Evolutionary conservation across 2,797 vertebrate species (phyloP).

Genomic region (Pachyuromys duprasi): DNA sequence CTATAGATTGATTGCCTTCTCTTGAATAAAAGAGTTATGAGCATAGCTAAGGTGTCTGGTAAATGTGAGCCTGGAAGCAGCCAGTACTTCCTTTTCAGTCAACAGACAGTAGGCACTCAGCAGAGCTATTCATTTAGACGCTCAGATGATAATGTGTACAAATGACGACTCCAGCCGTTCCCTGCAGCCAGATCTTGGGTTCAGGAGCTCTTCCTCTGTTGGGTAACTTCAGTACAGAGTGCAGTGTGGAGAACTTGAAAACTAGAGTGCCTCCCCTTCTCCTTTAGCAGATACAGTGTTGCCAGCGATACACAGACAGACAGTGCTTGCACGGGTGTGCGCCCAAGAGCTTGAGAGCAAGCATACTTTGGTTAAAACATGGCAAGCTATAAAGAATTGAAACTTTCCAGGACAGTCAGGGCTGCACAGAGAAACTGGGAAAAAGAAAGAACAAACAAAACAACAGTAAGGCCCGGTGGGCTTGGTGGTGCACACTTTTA

Average conservation of each 20-base stretch:
- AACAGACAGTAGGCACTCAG: not conserved
- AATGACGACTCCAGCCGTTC: not conserved
- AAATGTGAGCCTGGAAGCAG: not conserved
- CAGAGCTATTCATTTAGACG: not conserved
- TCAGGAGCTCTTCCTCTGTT: not conserved
- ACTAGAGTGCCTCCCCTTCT: not conserved
- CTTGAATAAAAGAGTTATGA: no score
- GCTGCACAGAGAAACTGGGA: no score
- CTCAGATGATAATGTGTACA: not conserved
- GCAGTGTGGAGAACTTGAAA: not conserved
- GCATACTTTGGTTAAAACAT: not conserved
- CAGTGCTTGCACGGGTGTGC: no score
- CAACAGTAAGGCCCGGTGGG: not conserved
- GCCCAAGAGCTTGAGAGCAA: not conserved
- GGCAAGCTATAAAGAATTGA: not conserved
- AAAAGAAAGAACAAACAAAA: not conserved
- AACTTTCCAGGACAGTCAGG: no score
- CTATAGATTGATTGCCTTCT: not conserved
- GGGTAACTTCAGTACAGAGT: not conserved
- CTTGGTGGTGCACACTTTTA: not conserved
- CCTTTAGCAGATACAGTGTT: not conserved
- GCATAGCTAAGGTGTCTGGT: not conserved
- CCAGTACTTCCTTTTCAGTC: not conserved
- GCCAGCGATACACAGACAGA: not conserved
- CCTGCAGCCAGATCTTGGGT: not conserved